Evolutionary conservation across 2,888 invertebrate genomes (phyloP), one percentile per base, ranked within the genome.

Genomic region (Euplagia quadripunctaria): DNA sequence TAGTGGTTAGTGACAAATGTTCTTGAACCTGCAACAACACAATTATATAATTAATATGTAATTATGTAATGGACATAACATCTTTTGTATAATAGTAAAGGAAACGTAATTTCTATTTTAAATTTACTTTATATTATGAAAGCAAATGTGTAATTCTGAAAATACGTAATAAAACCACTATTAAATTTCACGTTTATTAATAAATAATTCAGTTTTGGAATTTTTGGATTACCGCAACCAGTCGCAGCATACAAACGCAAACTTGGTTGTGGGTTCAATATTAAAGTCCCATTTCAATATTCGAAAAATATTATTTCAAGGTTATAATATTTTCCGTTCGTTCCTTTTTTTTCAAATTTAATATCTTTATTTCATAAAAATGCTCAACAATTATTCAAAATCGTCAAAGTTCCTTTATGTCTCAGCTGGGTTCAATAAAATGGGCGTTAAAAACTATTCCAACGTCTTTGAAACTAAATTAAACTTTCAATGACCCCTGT

Each of bases 21-120:
- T 5, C n/a, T 42, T 55, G n/a, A 5, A 68, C 68, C 68, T 68
- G 68, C 58, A 68, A 68, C 42, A 68, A 31, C 6, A 31, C 16
- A 52, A 66, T 11, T 20, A 20, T 20, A 6, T 43, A 20, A 65
- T 65, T 14, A 42, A 11, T 43, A 43, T 64, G 11, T 12, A n/a
- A 52, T 17, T 52, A 43, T 52, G 3, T 17, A 6, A 31, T 31
- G 31, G 31, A 31, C 31, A 31, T 31, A 31, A 31, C 31, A 31
- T 31, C 2, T 31, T 14, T 16, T 51, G 51, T 51, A 11, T 14
- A 14, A 51, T 14, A 51, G 14, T 51, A 51, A 14, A 4, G n/a
- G n/a, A n/a, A n/a, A n/a, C n/a, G n/a, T n/a, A n/a, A n/a, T n/a
- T n/a, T n/a, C n/a, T n/a, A n/a, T n/a, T n/a, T n/a, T n/a, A n/a